Evolutionary conservation across 2,797 vertebrate genomes (phyloP).

Genomic region (Helostoma temminkii): DNA sequence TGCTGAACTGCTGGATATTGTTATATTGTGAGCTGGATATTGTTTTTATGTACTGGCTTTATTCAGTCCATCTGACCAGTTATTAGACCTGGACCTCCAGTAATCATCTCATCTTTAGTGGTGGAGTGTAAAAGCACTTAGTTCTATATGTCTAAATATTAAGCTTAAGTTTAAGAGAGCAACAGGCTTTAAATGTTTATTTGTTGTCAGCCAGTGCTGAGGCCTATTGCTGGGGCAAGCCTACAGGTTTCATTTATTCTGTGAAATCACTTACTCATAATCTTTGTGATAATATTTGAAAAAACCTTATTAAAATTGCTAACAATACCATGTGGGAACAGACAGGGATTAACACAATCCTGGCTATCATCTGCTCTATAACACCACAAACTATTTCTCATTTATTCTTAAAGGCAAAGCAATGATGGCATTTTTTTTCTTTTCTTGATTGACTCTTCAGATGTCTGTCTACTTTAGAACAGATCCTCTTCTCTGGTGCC

Average conservation of each 20-base stretch:
- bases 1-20: conserved; percentile 54
- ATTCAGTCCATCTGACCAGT: conserved; percentile 49
- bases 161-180: conserved; percentile 1
- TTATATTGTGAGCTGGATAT: conserved; percentile 41
- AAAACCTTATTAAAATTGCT: not conserved
- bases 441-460: conserved; percentile 43
- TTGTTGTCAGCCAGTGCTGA: conserved; percentile 16
- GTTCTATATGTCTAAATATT: not conserved
- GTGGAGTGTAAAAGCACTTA: not conserved
- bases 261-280: not conserved
- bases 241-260: not conserved
- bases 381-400: not conserved
- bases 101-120: conserved; percentile 7
- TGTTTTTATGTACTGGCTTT: conserved; percentile 43
- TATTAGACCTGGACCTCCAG: conserved; percentile 54
- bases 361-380: not conserved
- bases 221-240: not conserved
- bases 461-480: conserved; percentile 48
- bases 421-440: conserved; percentile 12
- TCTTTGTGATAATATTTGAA: not conserved
- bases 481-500: conserved; percentile 1
- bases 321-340: not conserved
- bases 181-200: not conserved
- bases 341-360: conserved; percentile 1
- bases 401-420: conserved; percentile 28